These are phyloP conservation scores for Tillus elongatus DNA, from an alignment of 2,888 invertebrate genomes.

Conservation along the genomic window DNA sequence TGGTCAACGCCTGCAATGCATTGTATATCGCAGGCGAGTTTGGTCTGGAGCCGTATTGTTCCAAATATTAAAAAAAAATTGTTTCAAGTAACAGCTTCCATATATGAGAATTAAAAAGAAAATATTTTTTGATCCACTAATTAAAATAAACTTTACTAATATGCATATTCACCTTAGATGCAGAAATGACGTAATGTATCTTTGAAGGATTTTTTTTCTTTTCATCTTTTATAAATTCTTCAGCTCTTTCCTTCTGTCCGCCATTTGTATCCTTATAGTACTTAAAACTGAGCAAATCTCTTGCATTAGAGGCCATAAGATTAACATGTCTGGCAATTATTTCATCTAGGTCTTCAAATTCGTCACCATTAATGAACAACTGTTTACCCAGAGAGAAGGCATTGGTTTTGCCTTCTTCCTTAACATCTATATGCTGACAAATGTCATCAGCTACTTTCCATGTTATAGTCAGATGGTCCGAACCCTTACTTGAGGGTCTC, in stretches of 20 bases:
- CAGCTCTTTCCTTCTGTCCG: slow-evolving; percentile 78
- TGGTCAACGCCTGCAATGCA: no score
- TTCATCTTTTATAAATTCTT: slow-evolving; percentile 79
- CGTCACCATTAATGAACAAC: slow-evolving; percentile 81
- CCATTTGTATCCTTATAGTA: slow-evolving; percentile 73
- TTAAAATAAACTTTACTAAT: no score
- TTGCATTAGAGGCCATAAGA: slow-evolving; percentile 90
- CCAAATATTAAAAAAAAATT: no score
- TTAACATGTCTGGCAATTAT: slow-evolving; percentile 94
- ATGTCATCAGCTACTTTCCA: slow-evolving; percentile 97
- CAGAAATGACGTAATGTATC: slow-evolving; percentile 81
- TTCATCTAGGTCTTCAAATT: slow-evolving; percentile 98
- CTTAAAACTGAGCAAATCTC: slow-evolving; percentile 85
- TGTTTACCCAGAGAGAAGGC: slow-evolving; percentile 86
- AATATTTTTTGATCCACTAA: no score
- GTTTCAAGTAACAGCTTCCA: no score
- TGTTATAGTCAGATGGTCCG: slow-evolving; percentile 92
- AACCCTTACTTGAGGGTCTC: slow-evolving; percentile 92
- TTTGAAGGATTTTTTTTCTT: slow-evolving; percentile 79
- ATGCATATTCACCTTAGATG: slow-evolving; percentile 50
- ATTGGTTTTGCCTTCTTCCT: slow-evolving; percentile 94
- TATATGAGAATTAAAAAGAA: no score
- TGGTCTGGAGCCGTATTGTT: no score
- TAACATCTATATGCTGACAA: slow-evolving; percentile 92
- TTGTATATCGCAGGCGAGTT: no score